Percentiles rank a stretch among this genome's conserved stretches.
These are phyloP conservation scores for Planococcus citri DNA, from an alignment of 1,140 invertebrate genomes.

Conservation along the genomic window DNA sequence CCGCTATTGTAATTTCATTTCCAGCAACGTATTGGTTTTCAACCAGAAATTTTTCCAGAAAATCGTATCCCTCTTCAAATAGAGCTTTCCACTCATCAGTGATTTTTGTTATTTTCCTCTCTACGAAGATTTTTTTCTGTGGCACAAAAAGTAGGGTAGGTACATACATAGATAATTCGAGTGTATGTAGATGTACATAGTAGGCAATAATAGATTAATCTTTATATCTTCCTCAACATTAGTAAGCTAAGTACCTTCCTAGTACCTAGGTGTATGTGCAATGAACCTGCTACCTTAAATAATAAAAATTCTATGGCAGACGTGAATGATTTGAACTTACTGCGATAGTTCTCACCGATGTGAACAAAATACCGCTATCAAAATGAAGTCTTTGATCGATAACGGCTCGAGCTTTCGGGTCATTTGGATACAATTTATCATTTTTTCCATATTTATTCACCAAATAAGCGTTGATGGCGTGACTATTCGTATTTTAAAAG, in stretches of 20 bases:
- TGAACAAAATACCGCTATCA: slow-evolving; percentile 35
- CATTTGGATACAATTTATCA: slow-evolving; percentile 41
- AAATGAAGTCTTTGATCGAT: slow-evolving; percentile 44
- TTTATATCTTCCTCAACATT: too few relatives aligned
- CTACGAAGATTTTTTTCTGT: too few relatives aligned
- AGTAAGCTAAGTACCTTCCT: too few relatives aligned
- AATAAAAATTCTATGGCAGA: too few relatives aligned
- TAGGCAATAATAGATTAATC: too few relatives aligned
- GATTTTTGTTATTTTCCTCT: background rate
- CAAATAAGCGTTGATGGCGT: slow-evolving; percentile 45
- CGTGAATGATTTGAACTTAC: too few relatives aligned
- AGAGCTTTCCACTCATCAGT: background rate
- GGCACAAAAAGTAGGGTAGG: too few relatives aligned
- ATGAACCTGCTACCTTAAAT: too few relatives aligned
- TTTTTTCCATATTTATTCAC: slow-evolving; percentile 40
- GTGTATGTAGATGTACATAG: too few relatives aligned
- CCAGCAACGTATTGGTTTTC: slow-evolving; percentile 22
- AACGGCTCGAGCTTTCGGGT: slow-evolving; percentile 39
- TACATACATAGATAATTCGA: too few relatives aligned
- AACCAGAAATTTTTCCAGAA: slow-evolving; percentile 23
- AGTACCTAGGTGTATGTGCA: too few relatives aligned
- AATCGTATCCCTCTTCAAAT: background rate
- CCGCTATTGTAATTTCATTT: slow-evolving; percentile 52
- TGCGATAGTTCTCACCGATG: background rate
- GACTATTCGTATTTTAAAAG: slow-evolving; percentile 36